These are phyloP conservation scores for Centropyge bicolor DNA, from an alignment of 2,797 vertebrate genomes.

Conservation along the genomic window DNA sequence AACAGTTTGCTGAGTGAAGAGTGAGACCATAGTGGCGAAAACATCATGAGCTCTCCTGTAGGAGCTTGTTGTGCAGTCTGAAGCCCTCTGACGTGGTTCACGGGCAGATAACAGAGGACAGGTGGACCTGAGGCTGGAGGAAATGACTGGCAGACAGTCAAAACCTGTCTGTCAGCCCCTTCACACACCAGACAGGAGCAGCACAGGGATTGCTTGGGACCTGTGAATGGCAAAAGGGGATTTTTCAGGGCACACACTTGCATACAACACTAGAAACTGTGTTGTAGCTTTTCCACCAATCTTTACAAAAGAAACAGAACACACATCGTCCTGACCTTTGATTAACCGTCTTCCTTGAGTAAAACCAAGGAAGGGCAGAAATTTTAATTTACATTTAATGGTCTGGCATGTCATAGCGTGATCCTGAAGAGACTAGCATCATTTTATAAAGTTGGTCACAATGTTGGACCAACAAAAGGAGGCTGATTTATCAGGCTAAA, in stretches of 20 bases:
- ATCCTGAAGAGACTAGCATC: constrained; percentile 64
- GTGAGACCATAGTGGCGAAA: constrained; percentile 84
- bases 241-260: constrained; percentile 50
- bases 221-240: constrained; percentile 73
- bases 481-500: constrained; percentile 61
- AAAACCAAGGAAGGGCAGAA: constrained; percentile 53
- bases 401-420: constrained; percentile 67
- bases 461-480: constrained; percentile 50
- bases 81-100: constrained; percentile 80
- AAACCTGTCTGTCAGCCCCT: constrained; percentile 62
- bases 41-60: constrained; percentile 81
- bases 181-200: constrained; percentile 69
- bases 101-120: constrained; percentile 76
- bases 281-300: constrained; percentile 56
- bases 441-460: constrained; percentile 52
- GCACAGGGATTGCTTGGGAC: constrained; percentile 84
- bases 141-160: constrained; percentile 70
- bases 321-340: constrained; percentile 68
- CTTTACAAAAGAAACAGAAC: constrained; percentile 64
- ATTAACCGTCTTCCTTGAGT: constrained; percentile 54
- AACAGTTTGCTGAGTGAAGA: constrained; percentile 88
- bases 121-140: constrained; percentile 65
- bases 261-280: constrained; percentile 52
- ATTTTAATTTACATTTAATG: constrained; percentile 48
- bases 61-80: constrained; percentile 81